Base-by-base conservation (phyloP, 1,140 invertebrate species). In the Bradynema listronoti region DNA sequence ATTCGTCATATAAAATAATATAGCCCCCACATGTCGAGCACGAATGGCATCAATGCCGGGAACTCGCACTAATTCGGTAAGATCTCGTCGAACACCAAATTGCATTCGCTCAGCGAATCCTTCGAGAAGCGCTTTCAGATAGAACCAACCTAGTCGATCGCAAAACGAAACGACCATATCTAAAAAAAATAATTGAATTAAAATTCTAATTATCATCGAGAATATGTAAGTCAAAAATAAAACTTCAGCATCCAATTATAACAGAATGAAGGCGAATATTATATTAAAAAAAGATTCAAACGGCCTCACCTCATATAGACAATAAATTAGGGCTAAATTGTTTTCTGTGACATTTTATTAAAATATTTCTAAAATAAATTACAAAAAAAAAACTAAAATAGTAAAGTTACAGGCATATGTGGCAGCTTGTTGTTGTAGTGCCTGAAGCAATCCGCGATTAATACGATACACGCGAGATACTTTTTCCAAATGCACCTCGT, bases 161-260 rank as follows among this genome's bases (percentile, higher is more conserved):
- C 90, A 92, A 81, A 95, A 94, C 22, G 87, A 85, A 1, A 89
- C 90, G 0, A 94, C 87, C 87, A 91, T 91, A 50, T 87, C 88
- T 89, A 78, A 53, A 80, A 78, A 14, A 5, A 49, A 69, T 9
- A 9, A 7, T 43, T n/a, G n/a, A n/a, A n/a, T n/a, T n/a, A n/a
- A n/a, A n/a, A n/a, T n/a, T n/a, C n/a, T n/a, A n/a, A n/a, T n/a
- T n/a, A n/a, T n/a, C n/a, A n/a, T n/a, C n/a, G n/a, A n/a, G n/a
- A n/a, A n/a, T n/a, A n/a, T n/a, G n/a, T n/a, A n/a, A n/a, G n/a
- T n/a, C n/a, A n/a, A n/a, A n/a, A n/a, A n/a, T n/a, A n/a, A n/a
- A n/a, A n/a, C n/a, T n/a, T n/a, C n/a, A n/a, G n/a, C n/a, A n/a
- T n/a, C n/a, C n/a, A n/a, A n/a, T n/a, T n/a, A 65, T 24, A 6